Evolutionary conservation across 2,888 invertebrate genomes (phyloP), one percentile per base, ranked within the genome.

Genomic region (Congeria kusceri): DNA sequence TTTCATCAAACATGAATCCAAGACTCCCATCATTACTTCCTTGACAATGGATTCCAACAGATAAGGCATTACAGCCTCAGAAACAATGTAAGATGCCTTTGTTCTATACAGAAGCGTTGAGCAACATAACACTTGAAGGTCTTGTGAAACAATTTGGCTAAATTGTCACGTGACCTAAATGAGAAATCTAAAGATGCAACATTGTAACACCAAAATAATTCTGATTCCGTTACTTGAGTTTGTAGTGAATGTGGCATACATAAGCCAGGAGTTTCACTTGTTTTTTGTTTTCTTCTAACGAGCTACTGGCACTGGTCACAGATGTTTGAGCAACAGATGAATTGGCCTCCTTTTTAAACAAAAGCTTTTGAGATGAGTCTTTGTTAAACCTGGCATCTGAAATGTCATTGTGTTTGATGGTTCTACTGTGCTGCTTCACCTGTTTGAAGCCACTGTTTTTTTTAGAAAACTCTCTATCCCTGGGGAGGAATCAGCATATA

Each of bases 71-170:
- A 72, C 57, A 15, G 47, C 64, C 18, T 65, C 72, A 46, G 73
- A 61, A n/a, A 67, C 39, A 2, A 67, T 57, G 62, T 81, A 78
- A 39, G 77, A 78, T 20, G 74, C 65, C 46, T 77, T 78, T 49
- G 70, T 28, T 49, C 62, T 63, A 53, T 70, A 75, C 71, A 75
- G 49, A 78, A 81, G n/a, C 47, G 47, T n/a, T 74, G 58, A 39
- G 81, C 49, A 29, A 81, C 64, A 56, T 29, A 56, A 66, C 71
- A 70, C 23, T 78, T 66, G 47, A 81, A 81, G 74, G 77, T 77
- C 47, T 44, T 47, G 28, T 68, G 62, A 59, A 82, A 74, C 28
- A 72, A 32, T n/a, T 23, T 18, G 11, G 29, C 58, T 32, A 75
- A 47, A 20, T 49, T 64, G 47, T 80, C 77, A 65, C 68, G 77